Evolutionary conservation across 2,113 vertebrate genomes (phyloP), one percentile per base, ranked within the genome.

Genomic region (Willisornis vidua): DNA sequence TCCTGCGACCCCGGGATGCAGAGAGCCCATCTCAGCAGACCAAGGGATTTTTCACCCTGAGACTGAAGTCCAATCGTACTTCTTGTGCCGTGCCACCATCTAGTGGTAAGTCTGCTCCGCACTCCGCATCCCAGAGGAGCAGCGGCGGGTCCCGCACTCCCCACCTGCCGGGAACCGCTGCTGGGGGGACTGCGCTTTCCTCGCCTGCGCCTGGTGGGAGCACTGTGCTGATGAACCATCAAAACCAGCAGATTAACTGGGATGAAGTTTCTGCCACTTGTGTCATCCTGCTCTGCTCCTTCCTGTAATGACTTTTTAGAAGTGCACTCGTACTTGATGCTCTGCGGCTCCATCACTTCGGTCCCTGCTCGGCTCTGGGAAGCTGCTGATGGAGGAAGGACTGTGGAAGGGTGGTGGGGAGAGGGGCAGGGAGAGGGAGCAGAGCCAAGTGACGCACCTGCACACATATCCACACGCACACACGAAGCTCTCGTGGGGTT

Each of bases 31-130:
- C 33, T 18, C 59, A 28, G 4, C 14, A 0, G 13, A 14, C 1
- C 0, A 2, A 16, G 51, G 39, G 45, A 22, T 63, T 75, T 83
- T 33, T 19, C 74, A 14, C 19, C 39, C 37, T 2, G 51, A 3
- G 22, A 9, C 25, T 12, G 0, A 25, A 16, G 62, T 12, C 14
- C 62, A 33, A 3, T 2, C 0, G 3, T 5, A 74, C 76, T 92
- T 26, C 31, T 55, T 87, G 87, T 91, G 22, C 89, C 84, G 11
- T 94, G 94, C 77, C 94, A 89, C 96, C 96, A 95, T 79, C 96
- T 95, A 95, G 96, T 22, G 96, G 96, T 39, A 65, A 66, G 61
- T 51, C 9, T 12, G 1, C 19, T 26, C 35, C n/a, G 39, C 51
- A 9, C 25, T 19, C 46, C 19, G 68, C 22, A 20, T 9, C 39